These are phyloP conservation scores for Polyommatus icarus DNA, from an alignment of 2,888 invertebrate genomes.

Conservation along the genomic window DNA sequence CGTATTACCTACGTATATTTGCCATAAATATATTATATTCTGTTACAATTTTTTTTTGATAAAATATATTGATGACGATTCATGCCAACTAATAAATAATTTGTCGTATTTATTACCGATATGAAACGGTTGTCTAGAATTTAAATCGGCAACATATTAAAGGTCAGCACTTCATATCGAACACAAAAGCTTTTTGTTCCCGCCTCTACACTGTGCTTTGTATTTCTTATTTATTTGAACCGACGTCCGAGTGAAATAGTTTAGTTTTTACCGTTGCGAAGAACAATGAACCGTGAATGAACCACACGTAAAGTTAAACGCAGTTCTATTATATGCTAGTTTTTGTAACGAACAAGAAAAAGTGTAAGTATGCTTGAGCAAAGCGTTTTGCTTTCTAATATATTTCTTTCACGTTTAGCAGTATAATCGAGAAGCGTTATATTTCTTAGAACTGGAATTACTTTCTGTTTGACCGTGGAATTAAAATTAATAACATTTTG, in stretches of 20 bases:
- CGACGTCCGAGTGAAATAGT: slow-evolving; percentile 18
- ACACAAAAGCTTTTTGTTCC: neutral
- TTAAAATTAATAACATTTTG: neutral
- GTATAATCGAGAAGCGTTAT: slow-evolving; percentile 2
- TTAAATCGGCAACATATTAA: neutral
- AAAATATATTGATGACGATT: neutral
- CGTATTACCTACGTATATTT: neutral
- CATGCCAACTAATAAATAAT: neutral
- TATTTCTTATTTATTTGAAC: neutral
- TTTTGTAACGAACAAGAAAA: slow-evolving; percentile 19
- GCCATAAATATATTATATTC: neutral
- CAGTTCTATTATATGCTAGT: slow-evolving; percentile 10
- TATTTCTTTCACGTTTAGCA: slow-evolving; percentile 24
- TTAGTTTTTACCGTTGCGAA: neutral
- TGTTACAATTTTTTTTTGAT: neutral
- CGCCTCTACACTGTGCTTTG: neutral
- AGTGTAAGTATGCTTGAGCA: slow-evolving; percentile 22
- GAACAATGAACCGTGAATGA: slow-evolving; percentile 4
- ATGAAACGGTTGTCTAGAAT: neutral
- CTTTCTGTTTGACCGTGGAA: neutral
- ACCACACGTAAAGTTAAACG: neutral
- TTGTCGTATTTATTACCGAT: neutral
- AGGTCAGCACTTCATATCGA: neutral
- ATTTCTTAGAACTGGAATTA: slow-evolving; percentile 1
- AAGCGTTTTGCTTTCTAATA: slow-evolving; percentile 29